Base-by-base conservation (phyloP, 2,888 invertebrate genomes). In the Chymomyza amoena region DNA sequence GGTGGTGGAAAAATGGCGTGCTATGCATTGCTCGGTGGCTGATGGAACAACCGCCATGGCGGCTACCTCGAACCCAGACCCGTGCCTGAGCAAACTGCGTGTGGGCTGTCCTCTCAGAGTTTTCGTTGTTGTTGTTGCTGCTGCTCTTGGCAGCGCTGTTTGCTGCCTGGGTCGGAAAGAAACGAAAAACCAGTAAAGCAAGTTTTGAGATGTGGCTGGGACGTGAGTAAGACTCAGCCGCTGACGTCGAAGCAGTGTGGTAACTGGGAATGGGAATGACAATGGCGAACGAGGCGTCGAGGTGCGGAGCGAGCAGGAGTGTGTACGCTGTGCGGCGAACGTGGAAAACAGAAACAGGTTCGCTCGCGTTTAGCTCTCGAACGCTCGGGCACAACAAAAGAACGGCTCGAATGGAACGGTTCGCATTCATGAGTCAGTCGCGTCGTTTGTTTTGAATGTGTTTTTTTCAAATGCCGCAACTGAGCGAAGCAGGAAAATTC, bases 371-470 rank as follows among this genome's bases (percentile, higher is more conserved):
- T 78, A 78, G 85, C 79, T 80, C 79, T 80, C 72, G 79, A 79
- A 66, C 76, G 85, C 80, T 87, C 78, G 84, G 78, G 84, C 92
- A 92, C 87, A 92, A 91, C 91, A 92, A 91, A 90, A 91, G 90
- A 90, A 89, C 89, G 89, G 88, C 90, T 92, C 89, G 90, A 89
- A 86, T 90, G 84, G 91, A 89, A 89, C 92, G 91, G 91, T 90
- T 90, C 88, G 87, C 77, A 77, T 54, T 84, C 85, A 80, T 79
- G 68, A 60, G 54, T 62, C 69, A 73, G 73, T 82, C 79, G 76
- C 67, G 67, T 69, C 78, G 75, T 69, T 62, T 72, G 57, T 75
- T 63, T 73, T 64, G 66, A 64, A 69, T 64, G 73, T 79, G 82
- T 69, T 81, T 77, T 70, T 68, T 54, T 61, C 39, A n/a, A 50